Percentiles rank a stretch among this genome's conserved stretches.
Evolutionary conservation across 2,888 invertebrate species (phyloP).

Genomic region (Neoitamus cyanurus): DNA sequence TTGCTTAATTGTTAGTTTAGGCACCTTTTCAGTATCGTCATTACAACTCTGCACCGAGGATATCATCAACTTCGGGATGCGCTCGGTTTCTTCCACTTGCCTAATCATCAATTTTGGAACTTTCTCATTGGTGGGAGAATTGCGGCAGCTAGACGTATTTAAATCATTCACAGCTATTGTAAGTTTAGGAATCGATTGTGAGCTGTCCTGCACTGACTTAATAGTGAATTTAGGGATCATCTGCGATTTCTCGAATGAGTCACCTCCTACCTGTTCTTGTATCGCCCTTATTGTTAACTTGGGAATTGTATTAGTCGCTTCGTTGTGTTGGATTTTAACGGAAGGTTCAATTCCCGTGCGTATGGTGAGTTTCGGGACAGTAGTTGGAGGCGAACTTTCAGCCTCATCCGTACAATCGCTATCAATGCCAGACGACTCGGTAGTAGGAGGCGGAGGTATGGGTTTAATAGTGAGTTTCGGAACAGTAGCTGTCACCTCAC

Average conservation of each 20-base stretch:
- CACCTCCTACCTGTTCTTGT: constrained; percentile 33
- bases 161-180: constrained; percentile 67
- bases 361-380: constrained; percentile 66
- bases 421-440: constrained; percentile 13
- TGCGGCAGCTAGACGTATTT: constrained; percentile 14
- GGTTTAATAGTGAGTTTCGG: constrained; percentile 63
- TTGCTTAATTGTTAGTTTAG: constrained; percentile 59
- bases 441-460: background rate
- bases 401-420: background rate
- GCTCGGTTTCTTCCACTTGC: constrained; percentile 48
- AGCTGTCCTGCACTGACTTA: constrained; percentile 50
- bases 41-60: constrained; percentile 12
- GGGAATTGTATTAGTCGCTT: constrained; percentile 45
- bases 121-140: constrained; percentile 52
- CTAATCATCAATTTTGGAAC: constrained; percentile 62
- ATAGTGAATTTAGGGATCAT: constrained; percentile 56
- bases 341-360: constrained; percentile 57
- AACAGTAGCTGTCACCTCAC: constrained; percentile 54
- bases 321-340: constrained; percentile 32
- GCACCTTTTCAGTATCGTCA: constrained; percentile 48
- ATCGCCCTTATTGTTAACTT: constrained; percentile 52
- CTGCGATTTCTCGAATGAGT: constrained; percentile 29
- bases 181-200: constrained; percentile 66
- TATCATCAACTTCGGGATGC: constrained; percentile 47
- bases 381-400: constrained; percentile 61